Percentiles rank a stretch among this genome's conserved stretches.
Conservation (phyloP, 64 coral and sea anemone species). For the Stichodactyla mertensii region DNA sequence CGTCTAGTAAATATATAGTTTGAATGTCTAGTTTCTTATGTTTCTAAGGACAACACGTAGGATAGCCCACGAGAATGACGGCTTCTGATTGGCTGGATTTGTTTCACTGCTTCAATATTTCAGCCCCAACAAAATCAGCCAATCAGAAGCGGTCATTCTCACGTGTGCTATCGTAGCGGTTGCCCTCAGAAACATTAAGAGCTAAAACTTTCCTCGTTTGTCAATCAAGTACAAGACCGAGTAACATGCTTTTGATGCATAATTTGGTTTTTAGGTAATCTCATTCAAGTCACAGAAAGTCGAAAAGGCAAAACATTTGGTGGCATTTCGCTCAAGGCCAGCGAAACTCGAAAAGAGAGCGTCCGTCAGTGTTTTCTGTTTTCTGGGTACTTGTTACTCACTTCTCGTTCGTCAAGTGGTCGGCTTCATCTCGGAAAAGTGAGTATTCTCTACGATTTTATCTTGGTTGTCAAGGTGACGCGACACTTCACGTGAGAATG, state of each 20-base stretch:
- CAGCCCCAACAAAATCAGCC: too few species aligned
- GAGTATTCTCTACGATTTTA: not conserved
- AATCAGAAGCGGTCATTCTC: too few species aligned
- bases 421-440: conserved; percentile 86
- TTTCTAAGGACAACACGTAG: too few species aligned
- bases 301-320: conserved; percentile 86
- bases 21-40: too few species aligned
- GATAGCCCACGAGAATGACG: too few species aligned
- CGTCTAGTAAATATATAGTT: too few species aligned
- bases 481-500: not conserved
- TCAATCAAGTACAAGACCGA: too few species aligned
- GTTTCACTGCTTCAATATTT: too few species aligned
- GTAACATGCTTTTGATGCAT: not conserved
- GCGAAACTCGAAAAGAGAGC: conserved; percentile 75
- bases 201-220: too few species aligned
- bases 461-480: not conserved
- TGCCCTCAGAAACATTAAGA: too few species aligned
- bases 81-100: too few species aligned
- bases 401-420: conserved; percentile 86
- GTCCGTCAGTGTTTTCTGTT: conserved; percentile 88
- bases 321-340: conserved; percentile 72
- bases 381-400: conserved; percentile 77
- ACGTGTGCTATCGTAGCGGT: too few species aligned
- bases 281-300: conserved; percentile 89
- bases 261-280: conserved; percentile 47